Evolutionary conservation across 2,797 vertebrate species (phyloP), one percentile per base, ranked within the genome.

Genomic region (Apogon talboti): DNA sequence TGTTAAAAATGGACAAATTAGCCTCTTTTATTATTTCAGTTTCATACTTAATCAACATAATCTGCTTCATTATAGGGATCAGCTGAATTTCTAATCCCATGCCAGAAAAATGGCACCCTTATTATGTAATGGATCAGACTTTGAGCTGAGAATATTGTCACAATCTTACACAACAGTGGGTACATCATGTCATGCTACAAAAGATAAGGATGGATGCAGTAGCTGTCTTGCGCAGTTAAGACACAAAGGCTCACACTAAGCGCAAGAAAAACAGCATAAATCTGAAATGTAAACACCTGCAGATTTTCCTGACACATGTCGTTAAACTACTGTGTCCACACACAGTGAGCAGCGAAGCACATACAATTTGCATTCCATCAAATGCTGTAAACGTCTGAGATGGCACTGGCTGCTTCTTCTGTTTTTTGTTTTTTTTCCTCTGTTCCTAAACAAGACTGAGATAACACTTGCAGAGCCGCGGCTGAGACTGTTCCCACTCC

Each of bases 201-300:
- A 50, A 79, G 65, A 53, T 40, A 59, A 21, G 46, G 63, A 74
- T 18, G 45, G 63, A 79, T 80, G 82, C 85, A 66, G 66, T 30
- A 50, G 38, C 53, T 82, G 47, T 83, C 53, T 56, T 72, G 87
- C 79, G 80, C 79, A 81, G 73, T 56, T 70, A 59, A 85, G 66
- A 86, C 78, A 64, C 33, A 78, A 78, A 78, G 71, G 45, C 76
- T 83, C 65, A 54, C 48, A 14, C 46, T 81, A 56, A 88, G 85
- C 86, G 66, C 45, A 60, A 66, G 72, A 66, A 86, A 76, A 83
- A 64, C 79, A 67, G 47, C 4, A 6, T 38, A 64, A 69, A 75
- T 76, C 64, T 51, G 53, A 66, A 65, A 79, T 55, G 76, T 74
- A 82, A 91, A 90, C 76, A 85, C 66, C 73, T 67, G 71, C 82